Conservation (phyloP, 1,140 invertebrate species). For the Drosophila ficusphila region DNA sequence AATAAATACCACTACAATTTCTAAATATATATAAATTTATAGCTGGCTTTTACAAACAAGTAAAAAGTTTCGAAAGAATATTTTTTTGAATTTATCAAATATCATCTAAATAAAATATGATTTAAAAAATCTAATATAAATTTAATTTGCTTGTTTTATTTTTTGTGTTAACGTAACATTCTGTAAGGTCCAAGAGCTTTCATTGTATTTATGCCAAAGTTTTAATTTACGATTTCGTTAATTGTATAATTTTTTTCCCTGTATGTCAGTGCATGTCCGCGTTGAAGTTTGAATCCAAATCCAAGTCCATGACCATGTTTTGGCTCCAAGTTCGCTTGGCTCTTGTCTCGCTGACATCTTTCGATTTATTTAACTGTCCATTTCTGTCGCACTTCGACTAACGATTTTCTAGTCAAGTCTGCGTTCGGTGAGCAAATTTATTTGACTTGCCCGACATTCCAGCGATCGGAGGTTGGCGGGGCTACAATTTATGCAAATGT, state of each 20-base stretch:
- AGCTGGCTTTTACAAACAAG: too few species aligned
- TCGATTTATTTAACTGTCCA: conserved; percentile 79
- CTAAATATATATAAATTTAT: too few species aligned
- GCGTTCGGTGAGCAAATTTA: conserved; percentile 52
- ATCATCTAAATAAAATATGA: too few species aligned
- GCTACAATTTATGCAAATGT: conserved; percentile 53
- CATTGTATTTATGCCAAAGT: background rate
- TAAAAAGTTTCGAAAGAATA: too few species aligned
- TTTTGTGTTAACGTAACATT: too few species aligned
- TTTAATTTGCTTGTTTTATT: too few species aligned
- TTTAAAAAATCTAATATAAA: too few species aligned
- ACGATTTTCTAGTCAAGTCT: conserved; percentile 75
- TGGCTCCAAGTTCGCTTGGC: background rate
- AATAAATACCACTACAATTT: too few species aligned
- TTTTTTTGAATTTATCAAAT: too few species aligned
- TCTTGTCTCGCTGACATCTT: conserved; percentile 61
- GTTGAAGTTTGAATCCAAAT: conserved; percentile 11
- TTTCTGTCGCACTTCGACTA: conserved; percentile 76
- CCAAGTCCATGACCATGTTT: conserved; percentile 23
- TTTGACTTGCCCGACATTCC: conserved; percentile 59
- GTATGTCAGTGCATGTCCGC: conserved; percentile 35
- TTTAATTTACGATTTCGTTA: background rate
- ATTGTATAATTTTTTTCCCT: background rate
- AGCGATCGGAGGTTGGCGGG: conserved; percentile 10
- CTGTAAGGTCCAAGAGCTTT: too few species aligned